Percentiles rank a stretch among this genome's conserved stretches.
These are phyloP conservation scores for Spinus olivaceus DNA, from an alignment of 2,797 vertebrate genomes.

Conservation along the genomic window DNA sequence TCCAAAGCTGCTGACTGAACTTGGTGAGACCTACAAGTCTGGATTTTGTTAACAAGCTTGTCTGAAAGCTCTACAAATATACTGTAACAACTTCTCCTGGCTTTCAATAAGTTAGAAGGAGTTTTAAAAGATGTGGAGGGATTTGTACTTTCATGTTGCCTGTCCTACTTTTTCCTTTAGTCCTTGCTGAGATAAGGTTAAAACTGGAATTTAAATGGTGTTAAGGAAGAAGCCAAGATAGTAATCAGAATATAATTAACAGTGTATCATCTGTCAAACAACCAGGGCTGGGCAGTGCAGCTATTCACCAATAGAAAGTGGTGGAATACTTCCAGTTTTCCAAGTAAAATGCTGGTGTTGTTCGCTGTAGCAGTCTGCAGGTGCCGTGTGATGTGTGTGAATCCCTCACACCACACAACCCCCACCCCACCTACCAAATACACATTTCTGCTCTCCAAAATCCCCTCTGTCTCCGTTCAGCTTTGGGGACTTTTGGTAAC, in stretches of 20 bases:
- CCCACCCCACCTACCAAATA: too few relatives aligned
- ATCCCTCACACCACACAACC: not conserved
- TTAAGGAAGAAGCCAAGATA: slow-evolving; percentile 38
- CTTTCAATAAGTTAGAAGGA: not conserved
- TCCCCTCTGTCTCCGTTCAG: not conserved
- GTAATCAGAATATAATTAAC: slow-evolving; percentile 51
- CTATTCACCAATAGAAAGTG: not conserved
- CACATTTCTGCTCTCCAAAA: not conserved
- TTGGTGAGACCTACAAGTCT: not conserved
- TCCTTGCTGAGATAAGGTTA: slow-evolving; percentile 6
- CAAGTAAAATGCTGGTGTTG: not conserved
- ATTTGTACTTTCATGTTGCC: not conserved
- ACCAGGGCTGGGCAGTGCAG: not conserved
- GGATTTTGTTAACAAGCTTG: not conserved
- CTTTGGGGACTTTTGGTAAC: not conserved
- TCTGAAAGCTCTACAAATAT: not conserved
- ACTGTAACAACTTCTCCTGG: not conserved
- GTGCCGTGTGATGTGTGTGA: not conserved
- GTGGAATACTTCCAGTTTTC: not conserved
- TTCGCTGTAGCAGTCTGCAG: accelerated
- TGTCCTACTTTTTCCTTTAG: slow-evolving; percentile 28
- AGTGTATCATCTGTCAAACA: not conserved
- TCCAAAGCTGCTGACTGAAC: not conserved
- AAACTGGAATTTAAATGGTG: slow-evolving; percentile 36
- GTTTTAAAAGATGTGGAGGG: not conserved